Conservation (phyloP, 2,888 invertebrate genomes). For the Microctonus aethiopoides region DNA sequence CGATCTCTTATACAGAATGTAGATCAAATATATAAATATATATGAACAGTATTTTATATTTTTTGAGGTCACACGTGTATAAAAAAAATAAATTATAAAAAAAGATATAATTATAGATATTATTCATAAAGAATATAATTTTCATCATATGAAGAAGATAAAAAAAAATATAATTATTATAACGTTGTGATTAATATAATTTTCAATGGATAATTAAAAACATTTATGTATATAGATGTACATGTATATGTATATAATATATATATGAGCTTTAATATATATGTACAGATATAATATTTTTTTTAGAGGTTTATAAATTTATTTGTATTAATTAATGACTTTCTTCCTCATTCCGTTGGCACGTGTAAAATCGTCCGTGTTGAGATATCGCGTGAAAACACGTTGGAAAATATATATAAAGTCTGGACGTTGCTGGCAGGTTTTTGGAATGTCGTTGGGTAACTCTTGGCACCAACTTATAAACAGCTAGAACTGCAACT, state of each 20-base stretch:
- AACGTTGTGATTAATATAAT: neutral
- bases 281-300: neutral
- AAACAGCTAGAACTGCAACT: conserved; percentile 19
- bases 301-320: neutral
- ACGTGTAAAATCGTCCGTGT: neutral
- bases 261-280: too few relatives aligned
- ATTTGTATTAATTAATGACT: neutral
- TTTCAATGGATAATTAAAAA: neutral
- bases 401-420: conserved; percentile 4
- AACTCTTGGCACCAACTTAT: conserved; percentile 30
- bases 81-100: too few relatives aligned
- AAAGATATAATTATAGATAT: too few relatives aligned
- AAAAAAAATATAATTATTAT: neutral
- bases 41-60: neutral
- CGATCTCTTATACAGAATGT: neutral
- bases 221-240: too few relatives aligned
- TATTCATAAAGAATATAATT: too few relatives aligned
- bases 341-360: conserved; percentile 10
- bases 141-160: too few relatives aligned
- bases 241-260: too few relatives aligned
- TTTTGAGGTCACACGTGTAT: neutral
- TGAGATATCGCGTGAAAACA: conserved; percentile 1
- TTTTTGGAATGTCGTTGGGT: conserved; percentile 41
- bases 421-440: conserved; percentile 29
- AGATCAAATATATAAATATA: conserved; percentile 1